A percentile compares a stretch with the other conserved stretches of the same genome.
phyloP scores from a whole-genome alignment of 2,888 invertebrate species.

The Leptopterna dolabrata region DNA sequence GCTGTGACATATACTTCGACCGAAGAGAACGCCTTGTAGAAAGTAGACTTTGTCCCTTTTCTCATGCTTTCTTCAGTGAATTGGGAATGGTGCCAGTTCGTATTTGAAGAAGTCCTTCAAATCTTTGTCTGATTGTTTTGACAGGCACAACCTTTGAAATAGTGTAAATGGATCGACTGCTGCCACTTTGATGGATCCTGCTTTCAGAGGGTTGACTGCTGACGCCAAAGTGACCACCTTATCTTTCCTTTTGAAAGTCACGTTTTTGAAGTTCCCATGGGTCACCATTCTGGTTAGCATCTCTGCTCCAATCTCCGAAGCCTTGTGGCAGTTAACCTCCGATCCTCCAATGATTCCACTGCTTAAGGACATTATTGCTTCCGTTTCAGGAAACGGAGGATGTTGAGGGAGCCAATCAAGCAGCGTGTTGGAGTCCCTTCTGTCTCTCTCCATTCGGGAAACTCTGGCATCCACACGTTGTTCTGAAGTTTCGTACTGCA shows the following conservation, averaged over 20 bases:
- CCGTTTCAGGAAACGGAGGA: not conserved
- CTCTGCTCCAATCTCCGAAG: not conserved
- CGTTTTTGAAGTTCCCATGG: not conserved
- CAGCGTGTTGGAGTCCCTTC: not conserved
- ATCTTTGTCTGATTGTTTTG: not conserved
- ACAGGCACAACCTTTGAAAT: not conserved
- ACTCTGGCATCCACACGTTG: not conserved
- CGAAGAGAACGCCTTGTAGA: not conserved
- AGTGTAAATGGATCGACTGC: not conserved
- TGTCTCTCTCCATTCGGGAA: not conserved
- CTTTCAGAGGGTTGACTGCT: not conserved
- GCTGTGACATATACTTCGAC: not conserved
- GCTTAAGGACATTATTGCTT: not conserved
- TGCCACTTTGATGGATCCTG: not conserved
- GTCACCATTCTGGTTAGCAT: too few relatives aligned
- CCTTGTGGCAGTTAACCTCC: not conserved
- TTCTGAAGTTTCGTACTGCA: not conserved
- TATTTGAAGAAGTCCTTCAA: not conserved
- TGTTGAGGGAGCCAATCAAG: not conserved
- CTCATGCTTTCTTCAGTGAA: not conserved
- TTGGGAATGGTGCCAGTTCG: not conserved
- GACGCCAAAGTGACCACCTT: not conserved
- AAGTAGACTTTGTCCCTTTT: too few relatives aligned
- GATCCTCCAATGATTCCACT: not conserved
- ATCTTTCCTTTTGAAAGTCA: not conserved